Evolutionary conservation across 2,113 vertebrate species (phyloP).

Genomic region (Pelusios castaneus): DNA sequence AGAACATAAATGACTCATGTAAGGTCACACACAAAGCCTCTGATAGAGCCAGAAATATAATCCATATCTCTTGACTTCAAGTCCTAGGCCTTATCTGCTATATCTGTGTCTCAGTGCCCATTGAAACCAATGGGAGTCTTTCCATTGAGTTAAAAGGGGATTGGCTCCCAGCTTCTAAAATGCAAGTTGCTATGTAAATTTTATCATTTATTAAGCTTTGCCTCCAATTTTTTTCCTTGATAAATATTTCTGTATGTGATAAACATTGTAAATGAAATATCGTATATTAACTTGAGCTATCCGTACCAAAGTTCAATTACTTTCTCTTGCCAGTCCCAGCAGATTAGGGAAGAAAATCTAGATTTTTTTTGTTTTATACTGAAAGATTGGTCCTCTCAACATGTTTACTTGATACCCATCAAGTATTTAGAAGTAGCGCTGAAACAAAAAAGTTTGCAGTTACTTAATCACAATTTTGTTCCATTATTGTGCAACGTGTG

Average conservation of each 20-base stretch:
- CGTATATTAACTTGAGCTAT: not conserved
- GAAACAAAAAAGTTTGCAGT: not conserved
- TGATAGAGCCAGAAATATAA: not conserved
- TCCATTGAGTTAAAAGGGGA: not conserved
- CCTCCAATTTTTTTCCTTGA: not conserved
- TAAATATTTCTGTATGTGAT: not conserved
- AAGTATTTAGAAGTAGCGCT: slow-evolving; percentile 45
- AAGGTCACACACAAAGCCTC: not conserved
- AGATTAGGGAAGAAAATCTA: not conserved
- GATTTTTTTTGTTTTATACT: not conserved
- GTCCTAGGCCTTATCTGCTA: not conserved
- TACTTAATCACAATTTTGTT: slow-evolving; percentile 51
- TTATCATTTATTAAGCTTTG: not conserved
- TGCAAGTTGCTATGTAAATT: not conserved
- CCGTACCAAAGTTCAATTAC: not conserved
- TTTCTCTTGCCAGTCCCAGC: not conserved
- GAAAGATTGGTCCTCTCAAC: not conserved
- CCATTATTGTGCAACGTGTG: slow-evolving; percentile 44
- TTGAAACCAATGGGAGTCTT: not conserved
- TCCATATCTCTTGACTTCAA: not conserved
- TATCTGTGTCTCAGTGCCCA: accelerated
- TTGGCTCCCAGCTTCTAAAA: not conserved
- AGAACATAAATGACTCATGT: not conserved
- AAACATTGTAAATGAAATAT: not conserved
- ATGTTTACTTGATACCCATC: slow-evolving; percentile 13